Conservation (phyloP, 2,888 invertebrate species). For the Patella pellucida region DNA sequence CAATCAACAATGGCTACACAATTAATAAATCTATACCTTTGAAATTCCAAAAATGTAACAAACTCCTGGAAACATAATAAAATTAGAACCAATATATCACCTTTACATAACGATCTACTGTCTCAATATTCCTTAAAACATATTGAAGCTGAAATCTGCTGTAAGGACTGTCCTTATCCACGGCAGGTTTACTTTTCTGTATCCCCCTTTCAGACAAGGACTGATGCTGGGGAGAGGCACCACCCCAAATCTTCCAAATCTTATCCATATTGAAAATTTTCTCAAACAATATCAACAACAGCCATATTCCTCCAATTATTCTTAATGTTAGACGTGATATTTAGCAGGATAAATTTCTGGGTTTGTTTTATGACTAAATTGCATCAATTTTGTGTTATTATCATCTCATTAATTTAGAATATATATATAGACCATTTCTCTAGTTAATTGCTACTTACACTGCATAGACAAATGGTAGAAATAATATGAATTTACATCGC, state of each 20-base stretch:
- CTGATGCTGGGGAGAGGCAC: background rate
- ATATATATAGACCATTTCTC: too few relatives aligned
- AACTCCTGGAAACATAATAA: background rate
- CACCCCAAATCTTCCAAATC: conserved; percentile 2
- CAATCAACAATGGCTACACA: too few relatives aligned
- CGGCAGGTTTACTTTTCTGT: background rate
- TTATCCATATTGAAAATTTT: background rate
- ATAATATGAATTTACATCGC: too few relatives aligned
- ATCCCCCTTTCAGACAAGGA: background rate
- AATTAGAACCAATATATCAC: conserved; percentile 19
- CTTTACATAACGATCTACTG: conserved; percentile 34
- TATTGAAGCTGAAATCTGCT: conserved; percentile 40
- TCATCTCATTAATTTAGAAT: too few relatives aligned
- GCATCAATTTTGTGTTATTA: too few relatives aligned
- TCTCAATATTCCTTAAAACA: conserved; percentile 31
- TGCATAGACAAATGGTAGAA: too few relatives aligned
- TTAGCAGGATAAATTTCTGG: too few relatives aligned
- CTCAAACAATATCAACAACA: background rate
- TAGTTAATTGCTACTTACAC: too few relatives aligned
- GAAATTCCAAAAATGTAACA: too few relatives aligned
- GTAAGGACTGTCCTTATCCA: conserved; percentile 22
- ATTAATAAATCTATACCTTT: too few relatives aligned
- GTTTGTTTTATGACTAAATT: too few relatives aligned
- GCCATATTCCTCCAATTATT: background rate
- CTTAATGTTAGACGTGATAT: too few relatives aligned